Conservation (phyloP, 2,797 vertebrate species). For the Podargus strigoides region DNA sequence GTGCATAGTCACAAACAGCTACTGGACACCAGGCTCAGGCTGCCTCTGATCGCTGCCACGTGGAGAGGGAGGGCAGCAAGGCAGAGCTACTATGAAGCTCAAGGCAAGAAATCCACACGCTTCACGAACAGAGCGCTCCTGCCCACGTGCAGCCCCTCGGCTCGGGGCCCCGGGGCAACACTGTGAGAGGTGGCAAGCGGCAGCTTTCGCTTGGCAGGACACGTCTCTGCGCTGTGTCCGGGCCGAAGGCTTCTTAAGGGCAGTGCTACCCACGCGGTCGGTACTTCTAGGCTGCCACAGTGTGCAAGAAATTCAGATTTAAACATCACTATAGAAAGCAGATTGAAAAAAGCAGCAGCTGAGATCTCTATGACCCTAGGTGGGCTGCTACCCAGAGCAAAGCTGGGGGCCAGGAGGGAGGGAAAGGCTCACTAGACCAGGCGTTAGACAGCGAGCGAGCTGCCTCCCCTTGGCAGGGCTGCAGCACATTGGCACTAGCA, state of each 20-base stretch:
- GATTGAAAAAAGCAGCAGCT: conserved; percentile 46
- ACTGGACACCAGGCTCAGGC: conserved; percentile 46
- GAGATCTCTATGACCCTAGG: neutral
- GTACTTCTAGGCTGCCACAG: neutral
- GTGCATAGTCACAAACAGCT: conserved; percentile 72
- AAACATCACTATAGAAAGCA: conserved; percentile 44
- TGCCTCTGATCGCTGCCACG: neutral
- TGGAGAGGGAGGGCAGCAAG: neutral
- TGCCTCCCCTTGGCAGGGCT: conserved; percentile 22
- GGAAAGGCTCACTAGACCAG: conserved; percentile 23
- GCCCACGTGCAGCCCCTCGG: neutral
- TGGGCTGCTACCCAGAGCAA: neutral
- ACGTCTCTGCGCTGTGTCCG: accelerated
- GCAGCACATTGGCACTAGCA: conserved; percentile 57
- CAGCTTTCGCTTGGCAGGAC: neutral
- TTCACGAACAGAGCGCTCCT: neutral
- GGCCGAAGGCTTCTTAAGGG: neutral
- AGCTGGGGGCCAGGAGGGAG: neutral
- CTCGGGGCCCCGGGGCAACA: neutral
- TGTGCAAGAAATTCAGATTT: conserved; percentile 17
- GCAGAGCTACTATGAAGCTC: conserved; percentile 58
- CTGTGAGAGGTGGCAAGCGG: neutral
- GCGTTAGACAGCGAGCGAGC: conserved; percentile 3
- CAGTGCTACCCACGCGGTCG: neutral
- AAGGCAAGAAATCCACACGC: conserved; percentile 69